Percentiles rank a stretch among this genome's conserved stretches.
These are phyloP conservation scores for Enteromius anoplus DNA, from an alignment of 2,797 vertebrate genomes.

Conservation along the genomic window DNA sequence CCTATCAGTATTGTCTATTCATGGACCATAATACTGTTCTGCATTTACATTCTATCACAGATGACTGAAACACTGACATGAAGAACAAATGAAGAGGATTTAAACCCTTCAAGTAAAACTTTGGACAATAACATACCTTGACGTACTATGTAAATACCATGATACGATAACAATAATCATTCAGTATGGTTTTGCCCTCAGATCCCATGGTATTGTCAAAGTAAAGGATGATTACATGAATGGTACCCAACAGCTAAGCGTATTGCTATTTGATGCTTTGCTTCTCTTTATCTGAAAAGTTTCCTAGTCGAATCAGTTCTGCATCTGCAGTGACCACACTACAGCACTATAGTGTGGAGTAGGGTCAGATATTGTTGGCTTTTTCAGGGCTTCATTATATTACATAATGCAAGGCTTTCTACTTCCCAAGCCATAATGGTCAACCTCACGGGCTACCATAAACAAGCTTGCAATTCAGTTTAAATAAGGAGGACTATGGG, in stretches of 20 bases:
- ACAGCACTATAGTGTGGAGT: not conserved
- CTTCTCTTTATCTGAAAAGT: not conserved
- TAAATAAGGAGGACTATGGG: constrained; percentile 13
- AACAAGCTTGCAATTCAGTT: constrained; percentile 8
- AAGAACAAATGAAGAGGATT: constrained; percentile 62
- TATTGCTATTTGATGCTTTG: not conserved
- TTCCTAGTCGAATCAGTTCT: not conserved
- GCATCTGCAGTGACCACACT: constrained; percentile 19
- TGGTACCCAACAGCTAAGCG: not conserved
- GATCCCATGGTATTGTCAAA: not conserved
- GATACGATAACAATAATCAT: not conserved
- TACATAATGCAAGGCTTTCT: constrained; percentile 60
- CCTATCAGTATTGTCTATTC: constrained; percentile 27
- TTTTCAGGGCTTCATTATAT: constrained; percentile 57
- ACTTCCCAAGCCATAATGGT: constrained; percentile 58
- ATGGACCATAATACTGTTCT: constrained; percentile 62
- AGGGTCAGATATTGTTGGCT: constrained; percentile 41
- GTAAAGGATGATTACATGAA: not conserved
- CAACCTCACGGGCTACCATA: not conserved
- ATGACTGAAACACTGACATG: constrained; percentile 72
- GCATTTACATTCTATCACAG: constrained; percentile 70
- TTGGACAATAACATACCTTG: not conserved
- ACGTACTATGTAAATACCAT: not conserved
- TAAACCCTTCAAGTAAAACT: constrained; percentile 30
- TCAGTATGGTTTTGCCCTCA: not conserved